Base-by-base conservation (phyloP, 2,797 vertebrate genomes). In the Limnodromus scolopaceus region DNA sequence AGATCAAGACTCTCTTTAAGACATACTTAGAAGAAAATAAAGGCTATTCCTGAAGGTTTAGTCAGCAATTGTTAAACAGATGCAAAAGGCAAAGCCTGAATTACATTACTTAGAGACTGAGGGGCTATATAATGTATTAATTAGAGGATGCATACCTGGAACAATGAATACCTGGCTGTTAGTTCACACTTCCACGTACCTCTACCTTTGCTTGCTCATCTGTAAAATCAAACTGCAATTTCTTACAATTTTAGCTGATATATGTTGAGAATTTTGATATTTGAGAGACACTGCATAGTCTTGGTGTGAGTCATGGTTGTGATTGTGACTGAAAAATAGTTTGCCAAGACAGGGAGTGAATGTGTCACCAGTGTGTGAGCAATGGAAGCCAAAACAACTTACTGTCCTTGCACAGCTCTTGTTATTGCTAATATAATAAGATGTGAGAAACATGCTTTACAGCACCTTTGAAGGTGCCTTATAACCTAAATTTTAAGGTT, bases 131-230 rank as follows among this genome's bases (percentile, higher is more conserved):
- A 57, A 34, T 6, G 41, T 18, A 68, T 39, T n/a, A 41, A 10
- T 9, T 27, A 27, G 16, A 77, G 48, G 39, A 58, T 43, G 76
- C 28, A 32, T 18, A 65, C 23, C 51, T 70, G 55, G 72, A 65
- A 51, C 13, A 49, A 61, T 8, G 3, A 65, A 54, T 12, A 34
- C 1, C 53, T 0, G 1, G 5, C 0, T 34, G 13, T 60, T n/a
- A 79, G 13, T 8, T 64, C 58, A 64, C 43, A 27, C 8, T 48
- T 79, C 27, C 49, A 24, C 48, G 20, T 39, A 10, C 24, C 23
- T 92, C 58, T n/a, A 75, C 41, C 70, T 75, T 75, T n/a, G 27
- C 24, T 68, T 23, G 39, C n/a, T 69, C 28, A 45, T 34, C 49
- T 45, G 16, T 65, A 83, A 82, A 87, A 53, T 2, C 5, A 17